A percentile compares a stretch with the other conserved stretches of the same genome.
phyloP scores from a whole-genome alignment of 2,113 vertebrate genomes.

The Paratilapia polleni region DNA sequence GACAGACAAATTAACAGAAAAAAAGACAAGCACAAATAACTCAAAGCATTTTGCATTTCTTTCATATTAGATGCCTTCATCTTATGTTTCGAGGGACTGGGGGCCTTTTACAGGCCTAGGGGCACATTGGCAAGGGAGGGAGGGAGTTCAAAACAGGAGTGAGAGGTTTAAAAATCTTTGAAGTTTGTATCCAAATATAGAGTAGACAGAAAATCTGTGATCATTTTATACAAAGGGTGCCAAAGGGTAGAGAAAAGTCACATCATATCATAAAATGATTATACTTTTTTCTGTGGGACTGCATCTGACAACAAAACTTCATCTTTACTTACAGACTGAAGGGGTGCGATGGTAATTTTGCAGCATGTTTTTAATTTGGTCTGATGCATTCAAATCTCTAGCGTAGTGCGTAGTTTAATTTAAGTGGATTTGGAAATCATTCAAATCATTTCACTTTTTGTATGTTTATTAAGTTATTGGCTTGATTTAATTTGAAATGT shows the following conservation, averaged over 20 bases:
- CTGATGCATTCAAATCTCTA: neutral
- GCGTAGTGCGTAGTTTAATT: neutral
- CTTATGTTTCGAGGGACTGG: neutral
- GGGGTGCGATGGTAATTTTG: neutral
- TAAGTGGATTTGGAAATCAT: neutral
- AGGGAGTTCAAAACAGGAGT: neutral
- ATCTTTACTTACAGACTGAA: neutral
- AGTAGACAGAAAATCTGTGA: neutral
- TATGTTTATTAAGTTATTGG: neutral
- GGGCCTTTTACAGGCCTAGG: neutral
- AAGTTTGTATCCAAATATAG: neutral
- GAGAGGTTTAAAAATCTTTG: slow-evolving; percentile 6
- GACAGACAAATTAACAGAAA: neutral
- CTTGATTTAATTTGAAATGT: neutral
- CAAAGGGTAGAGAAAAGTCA: neutral
- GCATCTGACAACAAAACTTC: neutral
- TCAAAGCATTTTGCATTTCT: neutral
- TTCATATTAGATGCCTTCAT: neutral
- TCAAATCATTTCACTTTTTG: neutral
- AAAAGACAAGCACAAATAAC: neutral
- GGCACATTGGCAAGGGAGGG: neutral
- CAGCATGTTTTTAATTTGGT: neutral
- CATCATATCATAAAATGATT: neutral
- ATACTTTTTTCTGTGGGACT: neutral
- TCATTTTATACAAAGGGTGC: neutral